Percentiles rank a stretch among this genome's conserved stretches.
Evolutionary conservation across 2,797 vertebrate species (phyloP).

Genomic region (Enteromius treurensis): DNA sequence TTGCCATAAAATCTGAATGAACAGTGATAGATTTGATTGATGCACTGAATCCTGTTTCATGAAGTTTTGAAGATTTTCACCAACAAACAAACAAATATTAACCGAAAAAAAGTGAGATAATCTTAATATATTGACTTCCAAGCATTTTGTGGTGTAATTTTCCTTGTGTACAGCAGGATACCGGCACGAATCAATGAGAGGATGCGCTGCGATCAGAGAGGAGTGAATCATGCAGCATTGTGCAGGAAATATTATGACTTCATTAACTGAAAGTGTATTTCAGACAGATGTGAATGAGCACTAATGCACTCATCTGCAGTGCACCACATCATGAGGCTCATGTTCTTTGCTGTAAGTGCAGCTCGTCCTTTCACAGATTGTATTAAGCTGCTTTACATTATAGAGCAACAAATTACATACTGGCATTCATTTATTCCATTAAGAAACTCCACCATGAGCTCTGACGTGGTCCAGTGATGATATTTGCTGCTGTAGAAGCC

Average conservation of each 20-base stretch:
- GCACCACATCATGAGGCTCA: neutral
- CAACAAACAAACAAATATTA: neutral
- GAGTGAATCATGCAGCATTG: neutral
- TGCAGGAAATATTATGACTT: conserved; percentile 43
- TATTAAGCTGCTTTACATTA: neutral
- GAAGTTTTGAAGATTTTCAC: neutral
- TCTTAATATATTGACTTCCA: neutral
- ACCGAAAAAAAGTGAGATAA: neutral
- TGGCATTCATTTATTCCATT: neutral
- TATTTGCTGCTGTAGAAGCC: neutral
- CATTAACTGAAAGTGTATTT: conserved; percentile 22
- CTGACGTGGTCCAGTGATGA: neutral
- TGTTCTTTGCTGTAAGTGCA: neutral
- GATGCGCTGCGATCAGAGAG: neutral
- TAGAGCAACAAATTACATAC: neutral
- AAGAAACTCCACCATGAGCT: neutral
- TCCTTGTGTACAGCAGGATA: neutral
- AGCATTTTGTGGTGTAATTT: neutral
- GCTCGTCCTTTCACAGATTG: neutral
- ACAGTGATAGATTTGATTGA: neutral
- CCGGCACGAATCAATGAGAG: neutral
- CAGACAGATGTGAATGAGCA: neutral
- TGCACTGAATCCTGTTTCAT: neutral
- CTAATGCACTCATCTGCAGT: neutral
- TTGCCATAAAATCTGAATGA: neutral